Evolutionary conservation across 2,888 invertebrate genomes (phyloP), one percentile per base, ranked within the genome.

Genomic region (Steinernema scapterisci): DNA sequence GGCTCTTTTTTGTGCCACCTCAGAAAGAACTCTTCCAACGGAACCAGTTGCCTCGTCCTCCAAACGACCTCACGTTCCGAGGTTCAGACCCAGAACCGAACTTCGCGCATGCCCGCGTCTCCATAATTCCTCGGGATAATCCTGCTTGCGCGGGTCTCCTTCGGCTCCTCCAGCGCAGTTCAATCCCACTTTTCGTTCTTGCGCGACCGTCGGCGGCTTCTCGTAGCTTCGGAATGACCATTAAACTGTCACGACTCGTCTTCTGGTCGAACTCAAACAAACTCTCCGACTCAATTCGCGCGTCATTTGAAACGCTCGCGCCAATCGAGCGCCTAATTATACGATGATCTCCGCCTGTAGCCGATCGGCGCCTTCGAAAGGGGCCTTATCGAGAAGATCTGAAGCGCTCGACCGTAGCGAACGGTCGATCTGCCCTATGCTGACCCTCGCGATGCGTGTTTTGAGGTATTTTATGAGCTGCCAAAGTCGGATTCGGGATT

Each of bases 291-390:
- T 54, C 54, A 19, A 25, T 54, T 54, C 54, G 54, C 54, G 21
- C 54, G 54, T 54, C 54, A 54, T 54, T 54, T 54, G 54, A 16
- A 54, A 54, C 54, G 21, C 21, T 54, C 25, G 54, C 54, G 54
- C 54, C 23, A 19, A 23, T 54, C 54, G 54, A 54, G 54, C 21
- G 54, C 54, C 54, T 54, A 54, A 54, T 54, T 54, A 54, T 54
- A 54, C 54, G 54, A 54, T 25, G 54, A 54, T 54, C 54, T 54
- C 25, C 48, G 38, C 38, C 38, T 3, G 48, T 19, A 19, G 48
- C 48, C 48, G 48, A 48, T 16, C n/a, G 19, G 48, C n/a, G 16
- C 19, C 48, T 19, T 16, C 48, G 13, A 48, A 48, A 48, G 48
- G 48, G 48, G n/a, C 48, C 19, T 48, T 48, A 48, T 48, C 48